Base-by-base conservation (phyloP, 2,888 invertebrate species). In the Heliconius aoede region DNA sequence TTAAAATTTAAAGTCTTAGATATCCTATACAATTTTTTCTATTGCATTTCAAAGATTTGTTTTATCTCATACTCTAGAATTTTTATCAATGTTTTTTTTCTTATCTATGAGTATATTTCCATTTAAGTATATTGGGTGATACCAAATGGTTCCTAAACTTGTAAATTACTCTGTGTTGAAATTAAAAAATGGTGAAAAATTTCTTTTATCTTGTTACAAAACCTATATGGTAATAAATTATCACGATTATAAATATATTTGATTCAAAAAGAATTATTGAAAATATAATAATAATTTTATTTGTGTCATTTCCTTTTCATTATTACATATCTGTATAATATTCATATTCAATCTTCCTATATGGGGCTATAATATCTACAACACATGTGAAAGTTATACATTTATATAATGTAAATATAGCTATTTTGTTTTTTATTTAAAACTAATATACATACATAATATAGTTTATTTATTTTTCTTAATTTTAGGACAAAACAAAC, bases 401-500 rank as follows among this genome's bases (percentile, higher is more conserved):
- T 46, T 46, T 46, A 21, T 46, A 18, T 46, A 21, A 46, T 18
- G 7, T 7, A 40, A 40, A 40, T 40, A 40, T 13, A 4, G 36
- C 13, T 36, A 36, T 4, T 40, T 11, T 13, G n/a, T 40, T 40
- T 13, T 40, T 3, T 40, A 40, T 40, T 40, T 13, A 40, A 24
- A 55, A 55, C 18, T 55, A 55, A 5, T 55, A n/a, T n/a, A n/a
- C n/a, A n/a, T n/a, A n/a, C n/a, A n/a, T n/a, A n/a, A n/a, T n/a
- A n/a, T n/a, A n/a, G 55, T 55, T 55, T 58, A 13, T 13, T 11
- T 11, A 0, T 24, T 24, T 60, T 13, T 60, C 11, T 9, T 40
- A 21, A 7, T 89, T 88, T 24, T 84, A 97, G 97, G 92, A 96
- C 96, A 5, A 96, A 96, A 89, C 96, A 96, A 90, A 97, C 97